phyloP scores from a whole-genome alignment of 92 coral and sea anemone genomes.

The Phymanthus crucifer region DNA sequence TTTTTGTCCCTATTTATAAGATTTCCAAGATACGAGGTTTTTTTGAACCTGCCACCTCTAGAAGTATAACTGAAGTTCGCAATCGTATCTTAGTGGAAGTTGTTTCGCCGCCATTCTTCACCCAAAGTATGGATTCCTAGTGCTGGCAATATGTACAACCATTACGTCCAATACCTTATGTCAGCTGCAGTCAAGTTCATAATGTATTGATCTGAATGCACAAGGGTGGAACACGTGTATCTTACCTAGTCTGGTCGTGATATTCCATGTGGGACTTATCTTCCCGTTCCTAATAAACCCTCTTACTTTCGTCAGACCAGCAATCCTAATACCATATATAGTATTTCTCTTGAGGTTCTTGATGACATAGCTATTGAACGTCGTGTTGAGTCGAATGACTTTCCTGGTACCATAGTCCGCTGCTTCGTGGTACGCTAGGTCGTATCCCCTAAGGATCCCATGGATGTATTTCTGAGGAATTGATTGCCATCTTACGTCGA shows the following conservation, averaged over 20 bases:
- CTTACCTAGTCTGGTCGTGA: conserved; percentile 75
- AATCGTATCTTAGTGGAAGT: too few relatives aligned
- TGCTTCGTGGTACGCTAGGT: conserved; percentile 58
- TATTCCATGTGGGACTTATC: conserved; percentile 43
- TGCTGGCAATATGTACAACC: too few relatives aligned
- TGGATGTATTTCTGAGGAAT: conserved; percentile 65
- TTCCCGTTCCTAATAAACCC: conserved; percentile 65
- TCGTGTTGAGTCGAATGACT: conserved; percentile 65
- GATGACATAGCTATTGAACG: conserved; percentile 46
- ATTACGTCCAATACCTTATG: too few relatives aligned
- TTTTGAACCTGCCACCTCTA: too few relatives aligned
- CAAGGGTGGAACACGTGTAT: too few relatives aligned
- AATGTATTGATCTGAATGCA: too few relatives aligned
- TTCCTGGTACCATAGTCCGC: conserved; percentile 35
- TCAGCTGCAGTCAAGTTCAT: too few relatives aligned
- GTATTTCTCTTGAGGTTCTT: conserved; percentile 68
- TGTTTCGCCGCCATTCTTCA: too few relatives aligned
- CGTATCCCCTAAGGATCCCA: conserved; percentile 78
- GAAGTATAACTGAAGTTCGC: too few relatives aligned
- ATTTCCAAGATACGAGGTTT: too few relatives aligned
- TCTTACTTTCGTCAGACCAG: conserved; percentile 71
- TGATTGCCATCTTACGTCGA: conserved; percentile 61
- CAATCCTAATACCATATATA: conserved; percentile 62
- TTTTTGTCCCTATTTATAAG: too few relatives aligned
- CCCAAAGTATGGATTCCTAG: too few relatives aligned